A percentile compares a stretch with the other conserved stretches of the same genome.
Conservation (phyloP, 2,888 invertebrate genomes). For the Andrena bucephala region DNA sequence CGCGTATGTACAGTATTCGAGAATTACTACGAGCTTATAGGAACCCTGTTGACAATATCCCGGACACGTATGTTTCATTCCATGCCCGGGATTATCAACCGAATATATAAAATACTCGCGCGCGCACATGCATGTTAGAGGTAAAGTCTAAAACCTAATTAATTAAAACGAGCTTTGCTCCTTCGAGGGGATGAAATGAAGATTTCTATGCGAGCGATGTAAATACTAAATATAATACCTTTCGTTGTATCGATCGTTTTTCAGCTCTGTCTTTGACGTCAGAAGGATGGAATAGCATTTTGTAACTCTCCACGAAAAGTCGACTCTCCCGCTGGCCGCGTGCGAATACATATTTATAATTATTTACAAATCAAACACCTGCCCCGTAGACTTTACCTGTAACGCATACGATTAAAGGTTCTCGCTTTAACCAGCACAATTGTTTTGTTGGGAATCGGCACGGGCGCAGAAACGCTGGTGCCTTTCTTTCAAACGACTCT, state of each 20-base stretch:
- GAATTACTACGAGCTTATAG: slow-evolving; percentile 67
- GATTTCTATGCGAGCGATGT: slow-evolving; percentile 16
- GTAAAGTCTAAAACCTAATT: slow-evolving; percentile 58
- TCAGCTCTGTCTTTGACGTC: too few species aligned
- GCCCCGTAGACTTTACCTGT: slow-evolving; percentile 59
- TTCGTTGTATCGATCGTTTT: slow-evolving; percentile 50
- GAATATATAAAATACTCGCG: slow-evolving; percentile 62
- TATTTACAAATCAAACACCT: slow-evolving; percentile 55
- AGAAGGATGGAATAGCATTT: background rate
- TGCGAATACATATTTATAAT: slow-evolving; percentile 19
- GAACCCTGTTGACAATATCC: slow-evolving; percentile 68
- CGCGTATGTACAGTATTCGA: slow-evolving; percentile 63
- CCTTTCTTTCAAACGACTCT: slow-evolving; percentile 13
- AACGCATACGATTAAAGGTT: slow-evolving; percentile 51
- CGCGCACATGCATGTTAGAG: slow-evolving; percentile 57
- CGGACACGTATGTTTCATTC: slow-evolving; percentile 51
- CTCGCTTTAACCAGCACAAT: slow-evolving; percentile 49
- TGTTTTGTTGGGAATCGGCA: slow-evolving; percentile 35
- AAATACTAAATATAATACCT: slow-evolving; percentile 58
- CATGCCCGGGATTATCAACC: slow-evolving; percentile 49
- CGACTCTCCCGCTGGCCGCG: slow-evolving; percentile 21
- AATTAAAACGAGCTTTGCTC: slow-evolving; percentile 6
- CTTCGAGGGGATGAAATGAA: slow-evolving; percentile 28
- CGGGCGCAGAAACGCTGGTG: slow-evolving; percentile 34
- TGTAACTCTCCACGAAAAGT: slow-evolving; percentile 10